phyloP scores from a whole-genome alignment of 1,140 invertebrate species.

The Acromyrmex charruanus region DNA sequence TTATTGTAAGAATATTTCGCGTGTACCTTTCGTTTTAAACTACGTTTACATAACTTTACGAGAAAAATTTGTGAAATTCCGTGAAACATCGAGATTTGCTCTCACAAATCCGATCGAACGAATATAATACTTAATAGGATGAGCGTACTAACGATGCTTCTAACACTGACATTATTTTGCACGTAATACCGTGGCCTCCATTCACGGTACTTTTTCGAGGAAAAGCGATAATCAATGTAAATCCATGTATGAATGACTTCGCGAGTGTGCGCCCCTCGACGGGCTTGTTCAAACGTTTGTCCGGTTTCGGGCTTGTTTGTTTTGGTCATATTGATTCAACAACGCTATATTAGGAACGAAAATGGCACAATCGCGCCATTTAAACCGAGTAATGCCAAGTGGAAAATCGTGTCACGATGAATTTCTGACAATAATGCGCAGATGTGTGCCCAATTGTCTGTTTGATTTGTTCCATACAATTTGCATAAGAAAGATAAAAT shows the following conservation, averaged over 20 bases:
- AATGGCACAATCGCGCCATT: constrained; percentile 42
- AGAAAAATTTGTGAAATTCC: not conserved
- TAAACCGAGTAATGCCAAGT: constrained; percentile 37
- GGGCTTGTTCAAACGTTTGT: constrained; percentile 32
- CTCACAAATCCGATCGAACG: not conserved
- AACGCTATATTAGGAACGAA: constrained; percentile 1
- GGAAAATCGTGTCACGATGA: constrained; percentile 27
- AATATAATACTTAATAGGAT: not conserved
- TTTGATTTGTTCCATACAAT: constrained; percentile 48
- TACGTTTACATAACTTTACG: not conserved
- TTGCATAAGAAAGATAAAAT: constrained; percentile 21
- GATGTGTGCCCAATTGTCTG: constrained; percentile 20
- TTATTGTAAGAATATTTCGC: not conserved
- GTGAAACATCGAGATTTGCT: not conserved
- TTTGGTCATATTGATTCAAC: constrained; percentile 38
- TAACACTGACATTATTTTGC: not conserved
- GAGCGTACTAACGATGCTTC: not conserved
- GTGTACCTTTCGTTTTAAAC: not conserved
- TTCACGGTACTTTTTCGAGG: not conserved
- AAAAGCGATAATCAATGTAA: not conserved
- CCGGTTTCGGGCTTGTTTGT: constrained; percentile 11
- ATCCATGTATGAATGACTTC: constrained; percentile 12
- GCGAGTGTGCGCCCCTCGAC: not conserved
- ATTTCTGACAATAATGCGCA: constrained; percentile 46
- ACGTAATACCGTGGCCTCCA: not conserved